Evolutionary conservation across 2,888 invertebrate species (phyloP).

Genomic region (Zhengitettix transpicula): DNA sequence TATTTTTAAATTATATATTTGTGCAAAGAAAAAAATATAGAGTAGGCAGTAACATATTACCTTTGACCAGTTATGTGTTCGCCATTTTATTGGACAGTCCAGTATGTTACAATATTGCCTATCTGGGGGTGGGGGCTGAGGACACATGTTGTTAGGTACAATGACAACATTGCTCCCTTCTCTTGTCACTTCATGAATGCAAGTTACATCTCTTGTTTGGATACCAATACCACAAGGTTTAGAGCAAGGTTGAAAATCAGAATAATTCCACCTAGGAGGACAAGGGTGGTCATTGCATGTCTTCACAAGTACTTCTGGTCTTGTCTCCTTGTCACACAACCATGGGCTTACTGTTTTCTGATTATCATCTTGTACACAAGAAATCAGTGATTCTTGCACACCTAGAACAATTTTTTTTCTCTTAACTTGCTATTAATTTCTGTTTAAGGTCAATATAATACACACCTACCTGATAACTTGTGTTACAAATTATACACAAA

Average conservation of each 20-base stretch:
- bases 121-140: constrained; percentile 76
- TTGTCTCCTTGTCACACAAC: constrained; percentile 69
- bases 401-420: constrained; percentile 24
- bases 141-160: constrained; percentile 87
- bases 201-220: constrained; percentile 77
- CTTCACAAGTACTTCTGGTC: constrained; percentile 74
- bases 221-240: constrained; percentile 90
- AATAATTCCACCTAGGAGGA: constrained; percentile 61
- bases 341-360: constrained; percentile 75
- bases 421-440: no score
- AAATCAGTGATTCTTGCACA: constrained; percentile 67
- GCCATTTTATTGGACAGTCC: constrained; percentile 87
- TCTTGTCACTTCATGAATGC: constrained; percentile 73
- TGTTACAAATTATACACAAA: no score
- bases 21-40: no score
- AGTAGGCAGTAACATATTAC: constrained; percentile 20
- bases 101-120: constrained; percentile 82
- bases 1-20: no score
- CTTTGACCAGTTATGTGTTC: constrained; percentile 69
- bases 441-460: no score
- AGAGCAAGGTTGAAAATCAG: constrained; percentile 51
- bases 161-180: constrained; percentile 78
- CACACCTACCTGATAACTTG: no score
- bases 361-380: constrained; percentile 74
- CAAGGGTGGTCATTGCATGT: constrained; percentile 93